Conservation (phyloP, 2,888 invertebrate species). For the Agrilus biguttatus region DNA sequence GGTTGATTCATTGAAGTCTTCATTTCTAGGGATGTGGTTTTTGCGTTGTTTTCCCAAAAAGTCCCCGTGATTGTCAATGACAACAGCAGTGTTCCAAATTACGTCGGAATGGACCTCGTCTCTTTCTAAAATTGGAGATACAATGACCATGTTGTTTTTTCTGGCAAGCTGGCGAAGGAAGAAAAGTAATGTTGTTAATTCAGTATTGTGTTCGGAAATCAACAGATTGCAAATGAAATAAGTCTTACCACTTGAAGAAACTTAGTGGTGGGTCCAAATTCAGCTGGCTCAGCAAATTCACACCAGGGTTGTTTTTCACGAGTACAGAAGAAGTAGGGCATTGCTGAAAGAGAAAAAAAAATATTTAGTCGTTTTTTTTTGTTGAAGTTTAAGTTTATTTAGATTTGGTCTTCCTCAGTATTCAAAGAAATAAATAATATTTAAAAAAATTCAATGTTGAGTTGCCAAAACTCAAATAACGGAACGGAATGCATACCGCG, state of each 20-base stretch:
- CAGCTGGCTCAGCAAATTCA: constrained; percentile 84
- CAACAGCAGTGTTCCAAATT: constrained; percentile 90
- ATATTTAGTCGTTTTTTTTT: too few species aligned
- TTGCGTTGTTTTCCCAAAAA: constrained; percentile 90
- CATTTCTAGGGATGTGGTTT: constrained; percentile 94
- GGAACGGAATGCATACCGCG: too few species aligned
- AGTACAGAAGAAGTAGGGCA: constrained; percentile 98
- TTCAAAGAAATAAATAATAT: too few species aligned
- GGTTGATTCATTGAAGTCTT: constrained; percentile 93
- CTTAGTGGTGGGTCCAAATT: constrained; percentile 66
- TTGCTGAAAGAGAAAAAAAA: constrained; percentile 42
- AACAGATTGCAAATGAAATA: too few species aligned
- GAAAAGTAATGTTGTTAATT: constrained; percentile 1
- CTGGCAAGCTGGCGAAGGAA: constrained; percentile 46
- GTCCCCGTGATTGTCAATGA: constrained; percentile 73
- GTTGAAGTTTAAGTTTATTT: too few species aligned
- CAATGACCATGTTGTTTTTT: constrained; percentile 77
- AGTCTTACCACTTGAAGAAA: constrained; percentile 51
- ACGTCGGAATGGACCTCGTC: constrained; percentile 67
- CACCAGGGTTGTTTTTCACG: constrained; percentile 86
- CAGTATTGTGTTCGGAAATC: not conserved
- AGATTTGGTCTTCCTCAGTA: too few species aligned
- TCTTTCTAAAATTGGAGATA: constrained; percentile 87
- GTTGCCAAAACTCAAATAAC: too few species aligned
- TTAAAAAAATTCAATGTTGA: too few species aligned